These are phyloP conservation scores for Steinernema carpocapsae DNA, from an alignment of 2,888 invertebrate species.

Conservation along the genomic window DNA sequence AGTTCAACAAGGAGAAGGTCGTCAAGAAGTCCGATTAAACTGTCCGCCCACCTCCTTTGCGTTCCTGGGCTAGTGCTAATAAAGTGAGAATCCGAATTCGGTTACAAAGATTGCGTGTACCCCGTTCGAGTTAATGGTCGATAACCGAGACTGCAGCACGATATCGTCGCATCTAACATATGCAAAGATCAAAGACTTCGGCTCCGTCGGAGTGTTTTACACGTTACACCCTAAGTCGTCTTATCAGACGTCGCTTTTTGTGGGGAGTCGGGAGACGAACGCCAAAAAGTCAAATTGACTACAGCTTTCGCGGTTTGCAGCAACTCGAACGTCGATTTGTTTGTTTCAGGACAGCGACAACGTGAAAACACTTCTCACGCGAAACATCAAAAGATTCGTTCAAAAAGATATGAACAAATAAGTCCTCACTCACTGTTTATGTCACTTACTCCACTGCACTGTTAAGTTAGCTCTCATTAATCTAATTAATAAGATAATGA, in stretches of 20 bases:
- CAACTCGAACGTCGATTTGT: too few species aligned
- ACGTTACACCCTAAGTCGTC: background rate
- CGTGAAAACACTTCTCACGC: too few species aligned
- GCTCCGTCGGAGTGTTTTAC: background rate
- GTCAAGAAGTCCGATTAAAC: slow-evolving; percentile 39
- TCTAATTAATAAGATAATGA: too few species aligned
- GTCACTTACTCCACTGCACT: too few species aligned
- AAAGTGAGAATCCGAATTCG: background rate
- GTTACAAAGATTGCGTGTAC: slow-evolving; percentile 21
- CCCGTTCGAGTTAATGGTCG: background rate
- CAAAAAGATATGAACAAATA: too few species aligned
- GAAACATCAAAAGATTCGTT: too few species aligned
- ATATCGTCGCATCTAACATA: slow-evolving; percentile 7
- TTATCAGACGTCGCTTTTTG: slow-evolving; percentile 5
- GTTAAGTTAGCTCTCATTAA: too few species aligned
- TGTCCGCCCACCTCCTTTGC: background rate
- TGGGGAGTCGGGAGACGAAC: background rate
- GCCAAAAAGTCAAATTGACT: too few species aligned
- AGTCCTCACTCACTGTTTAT: too few species aligned
- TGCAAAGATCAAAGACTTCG: background rate
- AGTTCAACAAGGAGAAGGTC: slow-evolving; percentile 54
- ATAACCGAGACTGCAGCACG: background rate
- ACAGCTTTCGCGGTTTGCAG: too few species aligned
- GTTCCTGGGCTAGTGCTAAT: slow-evolving; percentile 3
- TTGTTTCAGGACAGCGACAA: too few species aligned